phyloP scores from a whole-genome alignment of 2,888 invertebrate species.

The Smittia sp. region DNA sequence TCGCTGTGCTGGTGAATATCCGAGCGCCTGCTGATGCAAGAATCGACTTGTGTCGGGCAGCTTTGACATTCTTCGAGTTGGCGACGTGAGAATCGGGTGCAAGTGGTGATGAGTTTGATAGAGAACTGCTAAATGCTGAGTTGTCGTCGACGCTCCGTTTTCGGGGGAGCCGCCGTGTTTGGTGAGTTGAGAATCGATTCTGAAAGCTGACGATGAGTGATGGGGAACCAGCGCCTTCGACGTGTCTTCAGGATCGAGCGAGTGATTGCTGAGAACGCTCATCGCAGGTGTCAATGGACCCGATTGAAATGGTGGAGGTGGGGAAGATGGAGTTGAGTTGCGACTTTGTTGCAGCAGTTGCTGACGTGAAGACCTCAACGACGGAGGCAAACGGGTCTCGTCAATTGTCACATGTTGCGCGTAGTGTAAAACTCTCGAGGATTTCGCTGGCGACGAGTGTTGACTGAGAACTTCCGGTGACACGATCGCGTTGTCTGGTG shows the following conservation, averaged over 20 bases:
- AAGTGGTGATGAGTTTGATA: constrained; percentile 52
- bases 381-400: constrained; percentile 50
- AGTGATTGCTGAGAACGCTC: neutral
- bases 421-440: constrained; percentile 47
- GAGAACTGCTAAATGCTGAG: constrained; percentile 50
- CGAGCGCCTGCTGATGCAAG: constrained; percentile 42
- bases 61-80: constrained; percentile 51
- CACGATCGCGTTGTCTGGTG: constrained; percentile 70
- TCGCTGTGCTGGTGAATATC: constrained; percentile 43
- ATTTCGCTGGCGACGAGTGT: constrained; percentile 59
- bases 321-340: constrained; percentile 33
- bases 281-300: constrained; percentile 28
- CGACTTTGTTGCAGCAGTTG: constrained; percentile 15
- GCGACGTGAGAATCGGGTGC: constrained; percentile 51
- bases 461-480: constrained; percentile 72
- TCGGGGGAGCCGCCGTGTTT: constrained; percentile 28
- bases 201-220: neutral
- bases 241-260: neutral
- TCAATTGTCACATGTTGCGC: constrained; percentile 53
- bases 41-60: constrained; percentile 43
- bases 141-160: constrained; percentile 42
- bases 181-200: constrained; percentile 18
- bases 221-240: constrained; percentile 18
- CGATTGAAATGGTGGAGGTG: constrained; percentile 35
- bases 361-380: constrained; percentile 49